Percentiles rank a stretch among this genome's conserved stretches.
Conservation (phyloP, 2,797 vertebrate genomes). For the Enteromius mattozi region DNA sequence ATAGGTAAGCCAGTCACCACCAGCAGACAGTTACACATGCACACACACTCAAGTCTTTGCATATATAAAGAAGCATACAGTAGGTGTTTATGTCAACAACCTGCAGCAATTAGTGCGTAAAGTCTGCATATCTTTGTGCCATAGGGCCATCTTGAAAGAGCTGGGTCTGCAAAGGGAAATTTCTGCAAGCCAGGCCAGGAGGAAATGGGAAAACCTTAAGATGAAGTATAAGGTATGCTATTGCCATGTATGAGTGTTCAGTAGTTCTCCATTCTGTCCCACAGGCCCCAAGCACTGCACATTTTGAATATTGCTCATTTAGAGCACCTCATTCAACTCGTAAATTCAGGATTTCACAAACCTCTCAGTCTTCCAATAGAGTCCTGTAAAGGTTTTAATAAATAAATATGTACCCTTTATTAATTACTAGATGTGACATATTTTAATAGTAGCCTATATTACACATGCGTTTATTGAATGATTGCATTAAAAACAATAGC, state of each 20-base stretch:
- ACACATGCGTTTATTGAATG: not conserved
- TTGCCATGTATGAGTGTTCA: not conserved
- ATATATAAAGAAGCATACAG: not conserved
- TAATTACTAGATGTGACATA: not conserved
- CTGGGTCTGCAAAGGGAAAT: constrained; percentile 76
- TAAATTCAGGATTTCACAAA: not conserved
- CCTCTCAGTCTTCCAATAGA: not conserved
- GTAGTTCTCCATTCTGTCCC: not conserved
- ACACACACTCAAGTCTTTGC: not conserved
- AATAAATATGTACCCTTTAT: not conserved
- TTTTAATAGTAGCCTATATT: not conserved
- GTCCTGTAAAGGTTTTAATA: not conserved
- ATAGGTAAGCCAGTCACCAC: constrained; percentile 68
- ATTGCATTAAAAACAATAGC: not conserved
- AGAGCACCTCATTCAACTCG: too few relatives aligned
- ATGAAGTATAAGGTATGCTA: constrained; percentile 76
- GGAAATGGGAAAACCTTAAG: constrained; percentile 81
- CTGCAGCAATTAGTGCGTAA: not conserved
- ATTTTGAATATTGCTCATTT: not conserved
- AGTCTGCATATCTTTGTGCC: constrained; percentile 18
- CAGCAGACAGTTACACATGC: not conserved
- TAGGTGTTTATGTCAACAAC: not conserved
- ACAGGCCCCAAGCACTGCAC: not conserved
- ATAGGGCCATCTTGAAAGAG: constrained; percentile 75
- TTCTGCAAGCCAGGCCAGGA: constrained; percentile 73